A percentile compares a stretch with the other conserved stretches of the same genome.
phyloP scores from a whole-genome alignment of 2,888 invertebrate species.

The Phyto melanocephala region DNA sequence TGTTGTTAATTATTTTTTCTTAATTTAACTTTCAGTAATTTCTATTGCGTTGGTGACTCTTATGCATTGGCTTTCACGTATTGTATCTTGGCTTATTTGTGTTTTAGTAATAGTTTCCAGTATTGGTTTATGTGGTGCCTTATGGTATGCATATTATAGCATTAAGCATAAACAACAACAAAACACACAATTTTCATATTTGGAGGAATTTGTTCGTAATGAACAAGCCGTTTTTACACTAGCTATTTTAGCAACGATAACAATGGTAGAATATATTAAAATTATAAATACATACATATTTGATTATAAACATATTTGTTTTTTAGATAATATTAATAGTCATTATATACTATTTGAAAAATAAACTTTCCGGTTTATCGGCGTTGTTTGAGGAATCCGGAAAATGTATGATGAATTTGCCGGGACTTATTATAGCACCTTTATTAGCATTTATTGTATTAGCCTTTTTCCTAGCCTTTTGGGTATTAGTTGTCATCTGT shows the following conservation, averaged over 20 bases:
- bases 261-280: slow-evolving; percentile 83
- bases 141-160: slow-evolving; percentile 94
- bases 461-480: slow-evolving; percentile 89
- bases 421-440: slow-evolving; percentile 91
- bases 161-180: slow-evolving; percentile 80
- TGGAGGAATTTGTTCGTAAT: slow-evolving; percentile 90
- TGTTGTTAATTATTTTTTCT: too few relatives aligned
- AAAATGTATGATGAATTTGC: slow-evolving; percentile 90
- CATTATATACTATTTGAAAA: slow-evolving; percentile 87
- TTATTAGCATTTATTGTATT: slow-evolving; percentile 89
- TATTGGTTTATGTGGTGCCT: slow-evolving; percentile 86
- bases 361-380: slow-evolving; percentile 89
- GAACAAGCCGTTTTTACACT: slow-evolving; percentile 91
- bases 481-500: slow-evolving; percentile 91
- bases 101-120: slow-evolving; percentile 87
- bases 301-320: slow-evolving; percentile 10
- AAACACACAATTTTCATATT: slow-evolving; percentile 75
- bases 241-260: slow-evolving; percentile 91
- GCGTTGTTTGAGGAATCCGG: slow-evolving; percentile 94
- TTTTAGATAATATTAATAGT: slow-evolving; percentile 85
- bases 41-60: slow-evolving; percentile 90
- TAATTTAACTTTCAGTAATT: slow-evolving; percentile 82
- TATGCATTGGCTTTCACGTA: slow-evolving; percentile 88
- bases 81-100: slow-evolving; percentile 94
- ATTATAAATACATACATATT: neutral